Conservation (phyloP, 2,113 vertebrate species). For the Trochalopteron elliotii region DNA sequence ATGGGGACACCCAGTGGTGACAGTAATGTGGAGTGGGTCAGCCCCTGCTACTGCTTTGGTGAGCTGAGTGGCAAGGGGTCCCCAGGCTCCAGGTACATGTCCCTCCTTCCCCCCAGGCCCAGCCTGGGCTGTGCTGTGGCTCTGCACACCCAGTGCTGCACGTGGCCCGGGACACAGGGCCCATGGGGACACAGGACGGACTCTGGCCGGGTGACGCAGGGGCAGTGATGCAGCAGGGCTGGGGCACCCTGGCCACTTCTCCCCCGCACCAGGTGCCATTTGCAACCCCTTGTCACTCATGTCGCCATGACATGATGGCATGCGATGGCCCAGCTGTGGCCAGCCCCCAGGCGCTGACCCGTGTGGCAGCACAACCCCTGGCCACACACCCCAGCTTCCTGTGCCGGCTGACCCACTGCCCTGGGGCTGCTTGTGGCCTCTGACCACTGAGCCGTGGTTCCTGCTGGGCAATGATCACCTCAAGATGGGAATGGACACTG, state of each 20-base stretch:
- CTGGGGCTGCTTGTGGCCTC: neutral
- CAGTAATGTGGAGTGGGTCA: neutral
- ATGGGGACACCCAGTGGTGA: neutral
- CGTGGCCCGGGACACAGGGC: neutral
- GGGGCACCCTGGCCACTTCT: constrained; percentile 3
- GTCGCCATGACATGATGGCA: rapidly evolving
- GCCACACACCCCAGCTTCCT: rapidly evolving
- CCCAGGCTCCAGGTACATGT: rapidly evolving
- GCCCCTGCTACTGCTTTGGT: too few relatives aligned
- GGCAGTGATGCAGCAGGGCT: neutral
- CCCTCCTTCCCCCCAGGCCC: too few relatives aligned
- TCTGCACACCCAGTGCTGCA: rapidly evolving
- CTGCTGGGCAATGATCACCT: neutral
- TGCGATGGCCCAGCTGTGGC: rapidly evolving
- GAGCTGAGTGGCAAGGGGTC: neutral
- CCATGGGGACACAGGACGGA: neutral
- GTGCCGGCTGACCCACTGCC: rapidly evolving
- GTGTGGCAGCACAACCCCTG: rapidly evolving
- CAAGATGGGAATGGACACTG: rapidly evolving
- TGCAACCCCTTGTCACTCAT: neutral
- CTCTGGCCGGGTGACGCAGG: neutral
- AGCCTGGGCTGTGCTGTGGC: rapidly evolving
- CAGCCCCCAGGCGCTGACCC: neutral
- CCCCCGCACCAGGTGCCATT: rapidly evolving
- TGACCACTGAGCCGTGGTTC: neutral